phyloP scores from a whole-genome alignment of 2,797 vertebrate genomes.

The Toxotes lorentzi region DNA sequence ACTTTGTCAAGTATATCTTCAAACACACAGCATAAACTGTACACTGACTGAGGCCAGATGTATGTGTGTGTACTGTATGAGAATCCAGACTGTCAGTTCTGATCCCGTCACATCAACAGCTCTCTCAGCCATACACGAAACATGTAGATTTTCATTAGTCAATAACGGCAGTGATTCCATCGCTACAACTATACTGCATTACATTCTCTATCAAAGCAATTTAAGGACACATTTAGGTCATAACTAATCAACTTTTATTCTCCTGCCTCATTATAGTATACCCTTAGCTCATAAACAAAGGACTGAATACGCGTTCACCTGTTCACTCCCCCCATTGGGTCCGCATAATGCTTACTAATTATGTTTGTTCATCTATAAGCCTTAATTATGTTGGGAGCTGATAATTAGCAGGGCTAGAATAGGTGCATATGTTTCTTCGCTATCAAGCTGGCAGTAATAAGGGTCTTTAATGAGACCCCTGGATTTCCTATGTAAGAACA shows the following conservation, averaged over 20 bases:
- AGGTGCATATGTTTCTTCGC: slow-evolving; percentile 75
- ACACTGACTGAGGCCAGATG: slow-evolving; percentile 12
- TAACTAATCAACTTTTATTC: slow-evolving; percentile 85
- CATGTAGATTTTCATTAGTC: slow-evolving; percentile 43
- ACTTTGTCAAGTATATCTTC: slow-evolving; percentile 48
- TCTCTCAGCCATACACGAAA: slow-evolving; percentile 28
- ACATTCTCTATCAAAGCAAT: slow-evolving; percentile 52
- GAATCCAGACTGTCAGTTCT: slow-evolving; percentile 15
- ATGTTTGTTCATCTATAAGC: slow-evolving; percentile 86
- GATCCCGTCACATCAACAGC: slow-evolving; percentile 27
- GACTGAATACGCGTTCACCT: slow-evolving; percentile 82
- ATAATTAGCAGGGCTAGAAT: slow-evolving; percentile 83
- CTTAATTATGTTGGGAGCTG: slow-evolving; percentile 84
- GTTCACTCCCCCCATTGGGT: slow-evolving; percentile 82
- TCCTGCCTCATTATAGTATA: slow-evolving; percentile 83
- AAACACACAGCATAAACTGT: neutral
- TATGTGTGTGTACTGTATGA: slow-evolving; percentile 3
- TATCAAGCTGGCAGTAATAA: slow-evolving; percentile 71
- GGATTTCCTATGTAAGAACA: slow-evolving; percentile 37
- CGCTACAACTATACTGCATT: neutral
- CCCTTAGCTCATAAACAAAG: slow-evolving; percentile 82
- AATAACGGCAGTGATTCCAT: slow-evolving; percentile 20
- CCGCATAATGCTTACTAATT: slow-evolving; percentile 84
- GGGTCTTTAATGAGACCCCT: slow-evolving; percentile 61
- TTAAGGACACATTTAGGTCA: slow-evolving; percentile 84